Percentiles rank a stretch among this genome's conserved stretches.
These are phyloP conservation scores for Hylyphantes graminicola DNA, from an alignment of 1,140 invertebrate genomes.

Conservation along the genomic window DNA sequence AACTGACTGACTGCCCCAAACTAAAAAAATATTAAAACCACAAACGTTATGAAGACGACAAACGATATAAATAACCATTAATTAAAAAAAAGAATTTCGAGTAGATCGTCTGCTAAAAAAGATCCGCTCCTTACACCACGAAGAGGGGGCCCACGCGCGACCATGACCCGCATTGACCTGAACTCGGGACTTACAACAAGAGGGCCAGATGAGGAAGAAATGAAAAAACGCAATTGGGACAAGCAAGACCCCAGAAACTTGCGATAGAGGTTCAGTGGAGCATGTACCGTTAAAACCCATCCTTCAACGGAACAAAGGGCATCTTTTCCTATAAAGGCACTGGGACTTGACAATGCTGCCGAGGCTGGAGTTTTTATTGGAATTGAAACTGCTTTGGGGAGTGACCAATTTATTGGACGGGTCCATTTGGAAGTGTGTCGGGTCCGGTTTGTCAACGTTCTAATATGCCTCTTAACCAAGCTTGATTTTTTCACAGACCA, in stretches of 20 bases:
- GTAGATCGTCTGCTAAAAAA: neutral
- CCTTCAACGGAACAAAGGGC: slow-evolving; percentile 20
- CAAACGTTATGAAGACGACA: no score
- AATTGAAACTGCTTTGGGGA: no score
- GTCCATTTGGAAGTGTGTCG: no score
- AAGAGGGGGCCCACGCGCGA: slow-evolving; percentile 36
- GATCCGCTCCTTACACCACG: neutral
- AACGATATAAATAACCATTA: no score
- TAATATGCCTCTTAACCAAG: no score
- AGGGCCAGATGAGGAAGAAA: neutral
- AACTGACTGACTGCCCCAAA: no score
- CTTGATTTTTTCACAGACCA: no score
- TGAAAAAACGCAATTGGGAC: neutral
- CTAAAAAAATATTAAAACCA: no score
- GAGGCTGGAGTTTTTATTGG: no score
- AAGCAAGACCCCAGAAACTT: neutral
- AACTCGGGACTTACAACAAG: slow-evolving; percentile 9
- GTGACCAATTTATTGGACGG: no score
- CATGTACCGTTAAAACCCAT: slow-evolving; percentile 46
- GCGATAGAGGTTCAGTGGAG: slow-evolving; percentile 28
- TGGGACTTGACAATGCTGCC: slow-evolving; percentile 3
- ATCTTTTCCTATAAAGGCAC: slow-evolving; percentile 5
- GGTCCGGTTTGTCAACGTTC: no score
- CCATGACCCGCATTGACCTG: slow-evolving; percentile 36
- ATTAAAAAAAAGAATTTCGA: no score